Evolutionary conservation across 2,888 invertebrate species (phyloP).

Genomic region (Nasonia oneida): DNA sequence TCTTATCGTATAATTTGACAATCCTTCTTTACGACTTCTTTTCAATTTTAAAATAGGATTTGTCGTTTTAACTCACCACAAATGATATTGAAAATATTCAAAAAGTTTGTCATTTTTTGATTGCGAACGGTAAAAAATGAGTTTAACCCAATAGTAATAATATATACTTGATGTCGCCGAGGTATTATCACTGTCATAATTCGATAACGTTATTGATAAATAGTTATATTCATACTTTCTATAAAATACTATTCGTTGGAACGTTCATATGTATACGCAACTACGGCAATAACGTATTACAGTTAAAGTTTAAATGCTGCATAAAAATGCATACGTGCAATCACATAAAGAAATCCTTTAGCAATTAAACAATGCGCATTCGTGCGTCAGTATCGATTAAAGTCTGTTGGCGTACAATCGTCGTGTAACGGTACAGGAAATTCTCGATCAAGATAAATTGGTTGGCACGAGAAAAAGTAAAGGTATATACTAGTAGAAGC

Average conservation of each 20-base stretch:
- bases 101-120: not conserved
- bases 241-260: conserved; percentile 34
- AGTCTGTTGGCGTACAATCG: conserved; percentile 34
- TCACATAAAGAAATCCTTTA: conserved; percentile 22
- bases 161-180: not conserved
- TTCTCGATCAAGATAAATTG: conserved; percentile 46
- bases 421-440: conserved; percentile 50
- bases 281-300: not conserved
- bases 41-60: not conserved
- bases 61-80: not conserved
- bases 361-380: conserved; percentile 10
- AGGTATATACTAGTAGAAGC: conserved; percentile 40
- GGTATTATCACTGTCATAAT: conserved; percentile 8
- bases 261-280: not conserved
- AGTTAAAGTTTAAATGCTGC: conserved; percentile 37
- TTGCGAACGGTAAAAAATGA: not conserved
- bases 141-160: not conserved
- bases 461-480: conserved; percentile 41
- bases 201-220: not conserved
- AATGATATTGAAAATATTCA: not conserved
- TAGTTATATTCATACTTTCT: not conserved
- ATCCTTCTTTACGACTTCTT: not conserved
- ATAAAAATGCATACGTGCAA: conserved; percentile 22
- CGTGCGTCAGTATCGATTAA: conserved; percentile 40
- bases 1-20: not conserved